Evolutionary conservation across 2,797 vertebrate species (phyloP).

Genomic region (Atherinosoma microstoma): DNA sequence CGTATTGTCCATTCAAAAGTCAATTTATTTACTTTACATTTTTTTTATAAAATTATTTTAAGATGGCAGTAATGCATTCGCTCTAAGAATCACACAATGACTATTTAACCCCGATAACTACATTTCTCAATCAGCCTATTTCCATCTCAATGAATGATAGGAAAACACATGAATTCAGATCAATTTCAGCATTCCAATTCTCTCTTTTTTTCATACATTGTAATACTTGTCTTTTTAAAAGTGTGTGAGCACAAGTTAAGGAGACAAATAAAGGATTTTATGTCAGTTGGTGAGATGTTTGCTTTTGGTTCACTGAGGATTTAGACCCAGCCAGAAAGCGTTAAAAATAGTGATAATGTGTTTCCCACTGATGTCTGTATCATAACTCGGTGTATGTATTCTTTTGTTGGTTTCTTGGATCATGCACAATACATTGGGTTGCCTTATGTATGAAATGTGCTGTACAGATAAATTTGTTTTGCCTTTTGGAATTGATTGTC

Average conservation of each 20-base stretch:
- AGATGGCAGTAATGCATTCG: background rate
- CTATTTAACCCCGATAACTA: background rate
- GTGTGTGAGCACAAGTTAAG: background rate
- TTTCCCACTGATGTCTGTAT: too few relatives aligned
- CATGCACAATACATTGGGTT: too few relatives aligned
- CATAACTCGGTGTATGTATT: too few relatives aligned
- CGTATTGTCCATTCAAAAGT: slow-evolving; percentile 20
- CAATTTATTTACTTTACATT: too few relatives aligned
- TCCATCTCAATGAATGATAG: background rate
- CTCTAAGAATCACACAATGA: background rate
- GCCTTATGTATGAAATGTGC: too few relatives aligned
- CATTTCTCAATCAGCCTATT: background rate
- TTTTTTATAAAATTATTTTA: background rate
- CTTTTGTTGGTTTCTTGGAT: too few relatives aligned
- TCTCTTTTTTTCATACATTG: background rate
- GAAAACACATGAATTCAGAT: background rate
- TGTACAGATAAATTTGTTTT: too few relatives aligned
- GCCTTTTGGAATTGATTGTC: too few relatives aligned
- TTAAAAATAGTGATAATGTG: too few relatives aligned
- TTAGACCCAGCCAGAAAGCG: background rate
- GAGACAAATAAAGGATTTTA: background rate
- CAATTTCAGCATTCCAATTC: background rate
- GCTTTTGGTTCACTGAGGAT: background rate
- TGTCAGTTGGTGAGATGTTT: background rate
- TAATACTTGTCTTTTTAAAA: background rate